Base-by-base conservation (phyloP, 2,888 invertebrate species). In the Herminia tarsipennalis region DNA sequence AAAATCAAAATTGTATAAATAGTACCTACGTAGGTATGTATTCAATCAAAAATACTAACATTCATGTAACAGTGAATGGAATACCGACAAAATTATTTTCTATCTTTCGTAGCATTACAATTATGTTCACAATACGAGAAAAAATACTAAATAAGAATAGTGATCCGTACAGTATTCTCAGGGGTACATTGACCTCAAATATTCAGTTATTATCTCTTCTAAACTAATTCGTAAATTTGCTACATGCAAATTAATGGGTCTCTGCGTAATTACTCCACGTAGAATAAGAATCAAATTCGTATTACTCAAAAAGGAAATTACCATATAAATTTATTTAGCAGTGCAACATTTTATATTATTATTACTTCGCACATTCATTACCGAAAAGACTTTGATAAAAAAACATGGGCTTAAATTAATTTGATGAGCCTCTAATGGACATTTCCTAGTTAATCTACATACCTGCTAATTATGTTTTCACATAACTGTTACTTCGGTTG, bases 221-320 rank as follows among this genome's bases (percentile, higher is more conserved):
- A 70, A 77, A 73, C 64, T 73, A 66, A 73, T 73, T 76, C 73
- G 65, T 77, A 66, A 70, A 74, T 74, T 62, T 56, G 78, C 70
- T 66, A 58, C 76, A 86, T 84, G 76, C 76, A 84, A 85, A 88
- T 83, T 78, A 76, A 81, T 48, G 40, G 28, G 46, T 78, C 73
- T 74, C 55, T 67, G 61, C 77, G 75, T 85, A 81, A 86, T 86
- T 86, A 81, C 75, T 61, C 56, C 56, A 54, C 56, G 56, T 53
- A 64, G 66, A 70, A 80, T 77, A 77, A 75, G 57, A 68, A 70
- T 75, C 70, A 70, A 65, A 70, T 56, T 68, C 67, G 70, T 77
- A 66, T 70, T 66, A 56, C 56, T 63, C 66, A 68, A 73, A 77
- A 74, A 63, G 54, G 54, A 71, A 73, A 78, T 76, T 76, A 77